Conservation (phyloP, 2,797 vertebrate genomes). For the Melanotaenia pygmaea region DNA sequence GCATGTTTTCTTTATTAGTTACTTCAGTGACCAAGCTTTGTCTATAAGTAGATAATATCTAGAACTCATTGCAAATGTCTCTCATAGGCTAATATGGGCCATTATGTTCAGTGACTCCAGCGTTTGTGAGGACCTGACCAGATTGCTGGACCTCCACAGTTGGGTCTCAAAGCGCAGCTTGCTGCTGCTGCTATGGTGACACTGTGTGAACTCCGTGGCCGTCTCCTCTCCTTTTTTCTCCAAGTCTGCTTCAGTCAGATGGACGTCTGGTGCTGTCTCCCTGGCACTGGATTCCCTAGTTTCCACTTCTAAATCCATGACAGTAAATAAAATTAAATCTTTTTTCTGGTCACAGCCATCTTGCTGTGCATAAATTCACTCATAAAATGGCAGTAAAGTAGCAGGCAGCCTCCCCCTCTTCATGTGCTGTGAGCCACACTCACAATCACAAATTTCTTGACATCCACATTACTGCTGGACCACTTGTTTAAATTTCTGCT, state of each 20-base stretch:
- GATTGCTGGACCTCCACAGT: not conserved
- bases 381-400: too few relatives aligned
- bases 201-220: not conserved
- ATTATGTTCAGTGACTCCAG: not conserved
- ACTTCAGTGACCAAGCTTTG: not conserved
- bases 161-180: not conserved
- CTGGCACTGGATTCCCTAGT: not conserved
- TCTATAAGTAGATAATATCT: not conserved
- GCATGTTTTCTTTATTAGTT: not conserved
- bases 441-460: too few relatives aligned
- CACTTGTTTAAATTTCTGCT: too few relatives aligned
- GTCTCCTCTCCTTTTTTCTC: not conserved
- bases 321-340: not conserved
- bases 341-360: too few relatives aligned
- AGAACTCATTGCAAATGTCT: not conserved
- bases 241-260: not conserved
- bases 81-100: not conserved
- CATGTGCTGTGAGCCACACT: too few relatives aligned
- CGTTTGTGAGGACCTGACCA: not conserved
- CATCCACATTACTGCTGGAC: too few relatives aligned
- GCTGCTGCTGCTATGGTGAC: not conserved
- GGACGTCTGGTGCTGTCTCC: not conserved
- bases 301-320: not conserved
- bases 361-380: too few relatives aligned
- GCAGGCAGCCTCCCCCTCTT: too few relatives aligned